Conservation (phyloP, 1,140 invertebrate species). For the Brachionus paranguensis region DNA sequence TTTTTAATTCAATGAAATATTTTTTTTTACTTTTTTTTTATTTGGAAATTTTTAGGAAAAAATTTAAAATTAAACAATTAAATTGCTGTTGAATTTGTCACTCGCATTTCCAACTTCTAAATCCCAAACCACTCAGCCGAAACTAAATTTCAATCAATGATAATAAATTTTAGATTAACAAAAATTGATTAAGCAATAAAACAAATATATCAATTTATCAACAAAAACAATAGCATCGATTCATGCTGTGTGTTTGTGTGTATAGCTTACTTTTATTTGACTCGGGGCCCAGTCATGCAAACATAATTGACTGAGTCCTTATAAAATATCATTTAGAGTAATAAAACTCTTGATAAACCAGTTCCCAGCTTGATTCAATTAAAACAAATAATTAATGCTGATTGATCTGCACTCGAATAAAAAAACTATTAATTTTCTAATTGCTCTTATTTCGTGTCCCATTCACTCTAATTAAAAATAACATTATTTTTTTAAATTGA, state of each 20-base stretch:
- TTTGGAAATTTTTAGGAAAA: too few species aligned
- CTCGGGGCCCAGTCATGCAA: neutral
- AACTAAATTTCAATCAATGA: neutral
- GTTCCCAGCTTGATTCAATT: slow-evolving; percentile 9
- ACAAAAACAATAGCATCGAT: neutral
- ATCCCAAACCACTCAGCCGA: neutral
- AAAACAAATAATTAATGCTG: neutral
- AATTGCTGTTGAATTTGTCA: neutral
- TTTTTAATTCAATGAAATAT: too few species aligned
- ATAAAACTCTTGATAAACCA: neutral
- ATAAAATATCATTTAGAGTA: neutral
- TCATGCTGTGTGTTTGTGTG: neutral
- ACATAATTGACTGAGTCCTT: neutral
- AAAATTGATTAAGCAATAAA: neutral
- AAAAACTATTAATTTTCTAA: slow-evolving; percentile 5
- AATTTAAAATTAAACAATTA: too few species aligned
- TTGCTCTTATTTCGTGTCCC: neutral
- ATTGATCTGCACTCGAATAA: neutral
- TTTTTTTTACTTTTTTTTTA: too few species aligned
- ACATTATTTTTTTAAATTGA: too few species aligned
- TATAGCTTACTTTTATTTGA: neutral
- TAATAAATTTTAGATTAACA: neutral
- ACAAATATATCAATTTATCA: neutral
- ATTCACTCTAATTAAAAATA: neutral
- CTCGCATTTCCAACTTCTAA: neutral